phyloP scores from a whole-genome alignment of 2,888 invertebrate species.

The Thymelicus lineola region DNA sequence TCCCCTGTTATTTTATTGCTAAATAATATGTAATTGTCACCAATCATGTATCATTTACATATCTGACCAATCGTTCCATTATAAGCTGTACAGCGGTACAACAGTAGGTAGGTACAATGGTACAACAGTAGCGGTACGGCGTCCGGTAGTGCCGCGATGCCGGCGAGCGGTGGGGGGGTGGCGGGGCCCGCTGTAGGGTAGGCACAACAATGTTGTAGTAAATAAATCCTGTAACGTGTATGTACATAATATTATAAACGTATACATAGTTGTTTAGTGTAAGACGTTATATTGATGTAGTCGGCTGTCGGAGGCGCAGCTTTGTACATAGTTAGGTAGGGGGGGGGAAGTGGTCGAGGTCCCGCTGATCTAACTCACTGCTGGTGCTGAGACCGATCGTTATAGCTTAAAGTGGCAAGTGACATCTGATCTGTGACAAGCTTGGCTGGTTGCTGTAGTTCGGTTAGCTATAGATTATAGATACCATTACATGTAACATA shows the following conservation, averaged over 20 bases:
- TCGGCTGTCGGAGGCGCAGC: background rate
- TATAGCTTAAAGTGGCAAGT: no score
- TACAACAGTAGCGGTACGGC: background rate
- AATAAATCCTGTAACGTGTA: constrained; percentile 39
- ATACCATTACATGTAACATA: background rate
- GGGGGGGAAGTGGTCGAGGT: no score
- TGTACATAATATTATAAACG: constrained; percentile 47
- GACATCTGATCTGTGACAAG: no score
- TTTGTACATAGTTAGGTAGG: constrained; percentile 30
- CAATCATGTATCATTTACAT: no score
- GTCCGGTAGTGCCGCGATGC: background rate
- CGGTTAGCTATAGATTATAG: background rate
- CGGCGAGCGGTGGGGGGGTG: background rate
- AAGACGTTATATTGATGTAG: constrained; percentile 21
- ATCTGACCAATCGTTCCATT: no score
- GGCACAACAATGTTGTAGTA: constrained; percentile 20
- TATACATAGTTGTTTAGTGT: constrained; percentile 36
- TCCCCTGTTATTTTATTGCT: no score
- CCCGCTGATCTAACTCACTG: no score
- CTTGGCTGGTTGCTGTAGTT: no score
- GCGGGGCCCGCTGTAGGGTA: constrained; percentile 23
- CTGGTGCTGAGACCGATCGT: no score
- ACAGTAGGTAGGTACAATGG: background rate
- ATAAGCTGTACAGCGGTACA: background rate
- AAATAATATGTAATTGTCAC: no score